Base-by-base conservation (phyloP, 2,113 vertebrate genomes). In the Acinonyx jubatus region DNA sequence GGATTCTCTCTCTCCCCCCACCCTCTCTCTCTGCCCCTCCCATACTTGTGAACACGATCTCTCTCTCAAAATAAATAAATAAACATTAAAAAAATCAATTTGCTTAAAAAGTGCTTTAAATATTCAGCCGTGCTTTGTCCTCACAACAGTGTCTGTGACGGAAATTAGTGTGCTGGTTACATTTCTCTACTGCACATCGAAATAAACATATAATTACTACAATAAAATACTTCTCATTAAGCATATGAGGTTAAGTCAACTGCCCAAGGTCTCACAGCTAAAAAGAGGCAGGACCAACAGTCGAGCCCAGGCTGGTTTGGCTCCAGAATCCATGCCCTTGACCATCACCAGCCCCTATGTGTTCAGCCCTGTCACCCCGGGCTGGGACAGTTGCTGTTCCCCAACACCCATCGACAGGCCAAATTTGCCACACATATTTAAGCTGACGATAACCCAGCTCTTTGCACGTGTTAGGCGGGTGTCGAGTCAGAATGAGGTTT, bases 341-440 rank as follows among this genome's bases (percentile, higher is more conserved):
- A 38, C 33, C 18, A 25, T 6, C 19, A 2, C 31, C 69, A 29
- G 45, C 3, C 63, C n/a, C 9, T 4, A 81, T 3, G 29, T 45
- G 25, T 19, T 79, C 50, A 15, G 73, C 45, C 45, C 33, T 83
- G 84, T 90, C 82, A 78, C 66, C 50, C 18, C 4, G 4, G 36
- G 41, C 96, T 73, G 76, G 61, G 91, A 61, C 31, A 41, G 16
- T 27, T 6, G 52, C 78, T 76, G 3, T 68, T 19, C 50, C 48
- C 25, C 50, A 14, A 18, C 1, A 61, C 48, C 36, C 13, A 0
- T 1, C 0, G 5, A 36, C n/a, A 36, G n/a, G 38, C 31, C 13
- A 21, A 15, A 13, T 33, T 29, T 83, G 83, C 68, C 68, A 36
- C 29, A 23, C 2, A 0, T 8, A 5, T 36, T 90, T 31, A 29